Evolutionary conservation across 2,113 vertebrate species (phyloP).

Genomic region (Chrysemys picta): DNA sequence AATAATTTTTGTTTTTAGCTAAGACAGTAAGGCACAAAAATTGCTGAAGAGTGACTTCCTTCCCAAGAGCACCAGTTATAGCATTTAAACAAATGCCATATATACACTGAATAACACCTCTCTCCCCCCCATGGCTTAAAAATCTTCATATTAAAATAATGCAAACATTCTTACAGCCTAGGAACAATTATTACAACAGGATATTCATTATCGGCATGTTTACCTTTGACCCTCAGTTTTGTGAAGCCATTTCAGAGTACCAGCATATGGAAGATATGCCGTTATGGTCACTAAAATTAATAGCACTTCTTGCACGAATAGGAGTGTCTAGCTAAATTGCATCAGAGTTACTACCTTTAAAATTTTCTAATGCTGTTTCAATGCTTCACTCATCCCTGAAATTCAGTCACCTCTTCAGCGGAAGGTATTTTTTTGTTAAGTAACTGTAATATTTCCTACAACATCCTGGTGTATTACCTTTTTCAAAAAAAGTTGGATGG

Average conservation of each 20-base stretch:
- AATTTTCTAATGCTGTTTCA: neutral
- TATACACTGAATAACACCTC: neutral
- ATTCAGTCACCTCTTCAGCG: too few species aligned
- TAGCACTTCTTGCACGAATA: neutral
- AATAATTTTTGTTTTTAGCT: neutral
- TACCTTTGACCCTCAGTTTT: neutral
- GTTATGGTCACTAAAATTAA: neutral
- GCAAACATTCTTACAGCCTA: neutral
- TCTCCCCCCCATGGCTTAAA: slow-evolving; percentile 58
- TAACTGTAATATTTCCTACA: neutral
- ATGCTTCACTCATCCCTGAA: too few species aligned
- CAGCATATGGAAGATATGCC: too few species aligned
- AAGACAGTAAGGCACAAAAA: fast-evolving
- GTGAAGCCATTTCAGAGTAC: neutral
- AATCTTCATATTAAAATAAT: neutral
- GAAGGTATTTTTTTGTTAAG: too few species aligned
- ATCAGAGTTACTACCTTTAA: neutral
- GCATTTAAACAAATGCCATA: neutral
- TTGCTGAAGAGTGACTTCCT: slow-evolving; percentile 45
- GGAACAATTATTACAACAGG: neutral
- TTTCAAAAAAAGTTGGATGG: too few species aligned
- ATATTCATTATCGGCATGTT: too few species aligned
- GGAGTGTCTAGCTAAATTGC: neutral
- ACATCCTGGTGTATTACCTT: neutral
- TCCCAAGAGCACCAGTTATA: slow-evolving; percentile 37